Conservation (phyloP, 2,113 vertebrate species). For the Proteles cristata region DNA sequence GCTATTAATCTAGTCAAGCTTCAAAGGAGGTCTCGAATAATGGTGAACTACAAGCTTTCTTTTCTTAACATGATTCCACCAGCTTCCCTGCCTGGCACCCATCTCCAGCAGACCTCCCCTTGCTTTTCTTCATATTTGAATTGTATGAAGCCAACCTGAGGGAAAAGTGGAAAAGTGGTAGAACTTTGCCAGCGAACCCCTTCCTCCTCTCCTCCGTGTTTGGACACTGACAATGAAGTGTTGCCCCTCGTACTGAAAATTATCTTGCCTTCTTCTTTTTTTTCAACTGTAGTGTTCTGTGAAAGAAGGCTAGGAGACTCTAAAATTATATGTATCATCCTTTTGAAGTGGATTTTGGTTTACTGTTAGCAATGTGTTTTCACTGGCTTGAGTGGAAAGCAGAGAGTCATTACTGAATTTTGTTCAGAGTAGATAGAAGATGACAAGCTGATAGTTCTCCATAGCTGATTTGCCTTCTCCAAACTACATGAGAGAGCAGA, state of each 20-base stretch:
- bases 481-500: not conserved
- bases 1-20: not conserved
- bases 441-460: not conserved
- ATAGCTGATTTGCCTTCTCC: not conserved
- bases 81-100: not conserved
- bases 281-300: not conserved
- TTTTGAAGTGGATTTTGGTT: not conserved
- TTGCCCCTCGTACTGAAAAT: not conserved
- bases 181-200: not conserved
- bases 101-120: not conserved
- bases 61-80: not conserved
- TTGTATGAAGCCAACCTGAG: not conserved
- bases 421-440: not conserved
- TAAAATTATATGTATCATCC: not conserved
- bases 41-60: not conserved
- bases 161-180: not conserved
- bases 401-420: not conserved
- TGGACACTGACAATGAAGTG: not conserved
- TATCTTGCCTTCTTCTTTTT: not conserved
- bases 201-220: not conserved
- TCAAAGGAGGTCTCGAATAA: constrained; percentile 19
- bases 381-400: not conserved
- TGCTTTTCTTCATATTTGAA: not conserved
- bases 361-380: not conserved
- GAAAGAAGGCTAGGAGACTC: not conserved